Conservation (phyloP, 2,113 vertebrate species). For the Rissa tridactyla region DNA sequence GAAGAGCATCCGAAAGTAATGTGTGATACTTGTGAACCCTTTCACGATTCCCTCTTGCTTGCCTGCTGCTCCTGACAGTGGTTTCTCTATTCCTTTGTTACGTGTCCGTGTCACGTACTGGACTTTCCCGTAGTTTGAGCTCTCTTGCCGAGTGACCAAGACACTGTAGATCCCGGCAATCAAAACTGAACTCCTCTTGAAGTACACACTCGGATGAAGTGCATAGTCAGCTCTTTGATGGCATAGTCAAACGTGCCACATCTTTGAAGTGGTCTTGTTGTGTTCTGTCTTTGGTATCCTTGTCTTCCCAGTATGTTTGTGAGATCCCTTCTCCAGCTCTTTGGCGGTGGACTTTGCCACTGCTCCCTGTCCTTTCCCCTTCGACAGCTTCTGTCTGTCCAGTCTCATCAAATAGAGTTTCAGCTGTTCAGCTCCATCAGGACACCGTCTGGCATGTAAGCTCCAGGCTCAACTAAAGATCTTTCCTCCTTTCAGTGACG, state of each 20-base stretch:
- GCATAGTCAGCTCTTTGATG: background rate
- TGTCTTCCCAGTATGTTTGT: background rate
- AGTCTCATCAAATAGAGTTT: background rate
- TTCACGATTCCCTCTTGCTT: background rate
- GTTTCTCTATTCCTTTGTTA: background rate
- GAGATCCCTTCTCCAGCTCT: background rate
- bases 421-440: background rate
- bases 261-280: background rate
- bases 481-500: background rate
- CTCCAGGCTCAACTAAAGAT: background rate
- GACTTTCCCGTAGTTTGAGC: background rate
- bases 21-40: accelerated
- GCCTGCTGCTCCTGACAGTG: background rate
- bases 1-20: background rate
- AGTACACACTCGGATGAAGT: background rate
- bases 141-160: background rate
- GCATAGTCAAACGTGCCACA: accelerated
- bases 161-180: background rate
- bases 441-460: background rate
- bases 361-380: background rate
- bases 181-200: background rate
- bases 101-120: accelerated
- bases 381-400: background rate
- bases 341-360: background rate
- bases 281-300: background rate